A percentile compares a stretch with the other conserved stretches of the same genome.
Conservation (phyloP, 2,888 invertebrate genomes). For the Synergus umbraculus region DNA sequence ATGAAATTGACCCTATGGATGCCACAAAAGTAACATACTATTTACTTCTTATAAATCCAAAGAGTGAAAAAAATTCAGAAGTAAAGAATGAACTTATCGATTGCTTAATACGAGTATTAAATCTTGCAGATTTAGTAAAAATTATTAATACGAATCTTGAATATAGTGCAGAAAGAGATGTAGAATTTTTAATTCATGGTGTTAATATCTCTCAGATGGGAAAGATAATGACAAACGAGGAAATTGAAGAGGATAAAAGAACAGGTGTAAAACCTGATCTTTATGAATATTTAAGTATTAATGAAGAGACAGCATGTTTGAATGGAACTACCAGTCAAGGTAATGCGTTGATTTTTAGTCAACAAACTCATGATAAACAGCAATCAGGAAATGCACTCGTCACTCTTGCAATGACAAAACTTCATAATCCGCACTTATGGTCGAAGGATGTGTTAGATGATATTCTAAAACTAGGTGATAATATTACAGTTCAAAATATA, state of each 20-base stretch:
- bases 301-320: conserved; percentile 73
- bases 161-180: conserved; percentile 53
- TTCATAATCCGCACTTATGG: conserved; percentile 81
- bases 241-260: conserved; percentile 66
- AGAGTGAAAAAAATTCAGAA: conserved; percentile 62
- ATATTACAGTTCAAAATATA: conserved; percentile 78
- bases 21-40: conserved; percentile 70
- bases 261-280: conserved; percentile 74
- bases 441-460: conserved; percentile 80
- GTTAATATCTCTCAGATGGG: conserved; percentile 61
- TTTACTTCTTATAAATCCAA: conserved; percentile 77
- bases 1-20: conserved; percentile 64
- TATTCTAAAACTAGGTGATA: conserved; percentile 79
- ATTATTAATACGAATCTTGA: conserved; percentile 70
- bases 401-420: conserved; percentile 80
- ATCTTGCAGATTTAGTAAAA: conserved; percentile 69
- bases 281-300: conserved; percentile 74
- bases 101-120: conserved; percentile 74
- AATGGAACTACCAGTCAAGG: conserved; percentile 66
- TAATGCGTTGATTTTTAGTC: conserved; percentile 78
- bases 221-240: conserved; percentile 66
- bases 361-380: conserved; percentile 73
- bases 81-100: conserved; percentile 60
- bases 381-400: conserved; percentile 81
- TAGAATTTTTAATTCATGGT: conserved; percentile 67